Evolutionary conservation across 2,888 invertebrate genomes (phyloP).

Genomic region (Rhamphomyia laevipes): DNA sequence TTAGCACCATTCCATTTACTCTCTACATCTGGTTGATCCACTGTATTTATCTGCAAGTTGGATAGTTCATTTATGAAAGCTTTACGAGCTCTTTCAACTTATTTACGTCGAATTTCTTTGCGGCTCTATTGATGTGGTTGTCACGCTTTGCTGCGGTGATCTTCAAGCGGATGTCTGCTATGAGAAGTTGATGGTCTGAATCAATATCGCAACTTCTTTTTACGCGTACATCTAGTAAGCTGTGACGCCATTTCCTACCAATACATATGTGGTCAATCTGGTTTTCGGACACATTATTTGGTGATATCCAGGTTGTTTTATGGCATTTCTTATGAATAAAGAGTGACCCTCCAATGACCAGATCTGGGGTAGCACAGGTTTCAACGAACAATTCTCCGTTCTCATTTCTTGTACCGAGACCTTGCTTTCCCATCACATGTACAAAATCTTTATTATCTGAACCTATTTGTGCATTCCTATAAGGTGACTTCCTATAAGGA

Average conservation of each 20-base stretch:
- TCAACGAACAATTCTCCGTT: no score
- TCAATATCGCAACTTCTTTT: conserved; percentile 1
- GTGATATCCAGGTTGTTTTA: conserved; percentile 3
- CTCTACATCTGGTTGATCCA: neutral
- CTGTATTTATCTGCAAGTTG: neutral
- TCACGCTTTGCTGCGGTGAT: neutral
- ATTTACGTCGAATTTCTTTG: neutral
- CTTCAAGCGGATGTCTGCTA: neutral
- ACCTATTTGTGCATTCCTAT: no score
- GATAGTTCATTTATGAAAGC: neutral
- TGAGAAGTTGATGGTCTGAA: conserved; percentile 1
- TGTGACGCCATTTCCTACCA: neutral
- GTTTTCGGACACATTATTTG: neutral
- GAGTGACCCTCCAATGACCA: neutral
- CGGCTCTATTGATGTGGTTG: neutral
- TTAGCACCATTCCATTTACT: neutral
- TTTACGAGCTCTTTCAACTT: neutral
- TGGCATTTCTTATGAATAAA: conserved; percentile 1
- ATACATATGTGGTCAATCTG: conserved; percentile 4
- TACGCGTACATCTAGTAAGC: conserved; percentile 1
- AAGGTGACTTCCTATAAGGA: no score
- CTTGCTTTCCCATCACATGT: no score
- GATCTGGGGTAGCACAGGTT: no score
- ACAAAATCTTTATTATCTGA: no score
- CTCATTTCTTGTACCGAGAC: no score